Evolutionary conservation across 2,888 invertebrate species (phyloP), one percentile per base, ranked within the genome.

Genomic region (Ypsolopha scabrella): DNA sequence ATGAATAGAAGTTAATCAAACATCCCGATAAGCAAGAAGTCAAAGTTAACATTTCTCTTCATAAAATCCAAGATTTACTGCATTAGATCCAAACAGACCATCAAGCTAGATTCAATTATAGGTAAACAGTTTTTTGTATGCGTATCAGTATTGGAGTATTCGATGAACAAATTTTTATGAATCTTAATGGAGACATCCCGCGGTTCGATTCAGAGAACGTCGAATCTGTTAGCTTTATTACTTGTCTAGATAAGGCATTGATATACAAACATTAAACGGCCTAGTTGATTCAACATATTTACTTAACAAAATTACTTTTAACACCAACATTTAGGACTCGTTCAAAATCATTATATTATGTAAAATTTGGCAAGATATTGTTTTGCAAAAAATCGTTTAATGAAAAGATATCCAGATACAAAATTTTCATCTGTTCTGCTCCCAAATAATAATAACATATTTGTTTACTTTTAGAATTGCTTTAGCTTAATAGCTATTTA

Each of bases 151-250:
- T 61, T 62, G 56, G 54, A 51, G 48, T 49, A 53, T 50, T 52
- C 57, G 51, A 58, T 59, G 54, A 59, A 60, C 55, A 52, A 55
- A 56, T 54, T 61, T 65, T 64, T 64, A 65, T 61, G 59, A 51
- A 55, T 56, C 49, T 50, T 55, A 55, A 61, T 60, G 57, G 56
- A 61, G 64, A 58, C 59, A 50, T 65, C 69, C 68, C 63, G 69
- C 55, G 61, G 68, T 57, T 56, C 50, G 57, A 53, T 52, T 52
- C 53, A 46, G 35, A 46, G 35, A 58, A 49, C 24, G 2, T 24
- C 24, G 24, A 24, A 54, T 52, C 10, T n/a, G 34, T 46, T 24
- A 24, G 24, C 24, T 3, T 24, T 24, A 4, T 24, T 24, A n/a
- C 4, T 9, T 14, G 7, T 35, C 35, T 46, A 34, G 46, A 46